Base-by-base conservation (phyloP, 92 coral and sea anemone species). In the Muricea muricata region DNA sequence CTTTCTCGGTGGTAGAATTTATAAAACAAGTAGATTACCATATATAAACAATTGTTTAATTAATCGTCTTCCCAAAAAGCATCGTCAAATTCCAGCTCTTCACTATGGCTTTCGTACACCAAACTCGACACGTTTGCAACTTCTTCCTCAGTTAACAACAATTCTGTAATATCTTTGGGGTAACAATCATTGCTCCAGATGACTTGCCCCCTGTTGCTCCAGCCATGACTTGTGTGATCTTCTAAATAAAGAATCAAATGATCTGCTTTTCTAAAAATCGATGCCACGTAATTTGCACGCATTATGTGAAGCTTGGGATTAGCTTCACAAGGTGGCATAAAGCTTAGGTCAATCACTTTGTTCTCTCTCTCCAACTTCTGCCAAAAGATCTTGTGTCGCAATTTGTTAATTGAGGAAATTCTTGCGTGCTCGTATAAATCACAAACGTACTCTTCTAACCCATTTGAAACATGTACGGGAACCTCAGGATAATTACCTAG, bases 281-380 rank as follows among this genome's bases (percentile, higher is more conserved):
- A 12, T 13, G 65, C 80, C 18, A 75, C 80, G 30, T 75, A 29
- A 14, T 75, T 75, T 48, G 80, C 23, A 0, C 80, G 39, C 24
- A 26, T 47, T 0, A 47, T 29, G 18, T 75, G 80, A 25, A 75
- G 45, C 39, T 34, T 47, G 24, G 52, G 41, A 20, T 75, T 75
- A 1, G 13, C 11, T 6, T 33, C 21, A 32, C 80, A 75, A 21
- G 79, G 79, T 73, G 79, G 79, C 37, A 73, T 24, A 4, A 73
- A 33, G 60, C 79, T 73, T 6, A 75, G 65, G 65, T 75, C 80
- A 25, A 75, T 35, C 0, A 75, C 35, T 32, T 75, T 48, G 17
- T 73, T 73, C 79, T 73, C 39, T 73, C 21, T 73, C 13, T 18
- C 32, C 26, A 75, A 75, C 46, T 48, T 75, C 25, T 75, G 24